Evolutionary conservation across 2,113 vertebrate genomes (phyloP).

Genomic region (Myodes glareolus): DNA sequence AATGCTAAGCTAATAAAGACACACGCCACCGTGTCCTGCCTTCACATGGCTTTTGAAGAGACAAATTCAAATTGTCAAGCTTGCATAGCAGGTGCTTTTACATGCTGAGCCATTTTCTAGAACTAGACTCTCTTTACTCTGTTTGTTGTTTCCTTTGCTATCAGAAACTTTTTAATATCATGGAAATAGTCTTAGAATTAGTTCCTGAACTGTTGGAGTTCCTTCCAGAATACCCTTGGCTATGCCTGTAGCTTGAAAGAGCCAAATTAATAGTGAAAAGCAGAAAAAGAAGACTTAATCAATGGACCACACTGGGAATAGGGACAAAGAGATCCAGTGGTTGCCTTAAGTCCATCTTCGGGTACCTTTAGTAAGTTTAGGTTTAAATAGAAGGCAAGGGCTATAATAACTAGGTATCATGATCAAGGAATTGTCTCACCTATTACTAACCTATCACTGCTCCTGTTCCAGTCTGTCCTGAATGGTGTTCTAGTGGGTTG

Average conservation of each 20-base stretch:
- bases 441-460: not conserved
- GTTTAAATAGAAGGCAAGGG: not conserved
- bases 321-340: not conserved
- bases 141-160: not conserved
- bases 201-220: not conserved
- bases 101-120: not conserved
- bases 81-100: not conserved
- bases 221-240: not conserved
- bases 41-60: not conserved
- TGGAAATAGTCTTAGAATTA: not conserved
- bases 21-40: not conserved
- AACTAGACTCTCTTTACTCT: not conserved
- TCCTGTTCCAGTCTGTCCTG: not conserved
- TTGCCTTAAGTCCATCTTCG: not conserved
- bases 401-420: not conserved
- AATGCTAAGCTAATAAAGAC: not conserved
- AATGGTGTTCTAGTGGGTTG: not conserved
- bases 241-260: not conserved
- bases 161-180: not conserved
- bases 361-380: not conserved
- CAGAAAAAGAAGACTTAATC: not conserved
- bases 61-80: not conserved
- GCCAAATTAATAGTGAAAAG: not conserved
- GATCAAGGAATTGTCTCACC: not conserved
- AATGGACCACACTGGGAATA: not conserved